Percentiles rank a stretch among this genome's conserved stretches.
Conservation (phyloP, 2,113 vertebrate species). For the Ctenodactylus gundi region DNA sequence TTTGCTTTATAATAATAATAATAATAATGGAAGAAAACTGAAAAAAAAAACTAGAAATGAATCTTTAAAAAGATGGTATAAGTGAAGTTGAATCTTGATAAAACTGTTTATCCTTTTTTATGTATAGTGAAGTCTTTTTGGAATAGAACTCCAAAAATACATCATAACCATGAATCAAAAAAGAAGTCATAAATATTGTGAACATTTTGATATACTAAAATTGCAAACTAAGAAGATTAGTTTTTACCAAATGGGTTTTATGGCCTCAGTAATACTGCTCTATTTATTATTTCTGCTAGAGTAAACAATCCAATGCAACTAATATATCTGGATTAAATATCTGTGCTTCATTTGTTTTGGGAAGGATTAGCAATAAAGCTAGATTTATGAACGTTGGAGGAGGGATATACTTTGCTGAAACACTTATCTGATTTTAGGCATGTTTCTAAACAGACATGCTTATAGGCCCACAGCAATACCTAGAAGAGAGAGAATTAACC, state of each 20-base stretch:
- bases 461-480: neutral
- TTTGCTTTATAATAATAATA: slow-evolving; percentile 32
- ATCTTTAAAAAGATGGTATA: slow-evolving; percentile 26
- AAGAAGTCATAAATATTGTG: slow-evolving; percentile 29
- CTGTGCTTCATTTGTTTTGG: slow-evolving; percentile 60
- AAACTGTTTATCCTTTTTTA: slow-evolving; percentile 12
- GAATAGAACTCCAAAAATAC: slow-evolving; percentile 38
- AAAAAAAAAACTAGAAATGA: slow-evolving; percentile 35
- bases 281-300: slow-evolving; percentile 58
- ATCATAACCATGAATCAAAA: slow-evolving; percentile 23
- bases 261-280: slow-evolving; percentile 46
- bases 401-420: slow-evolving; percentile 60
- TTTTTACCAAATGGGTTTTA: slow-evolving; percentile 65
- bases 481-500: neutral
- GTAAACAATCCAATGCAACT: slow-evolving; percentile 50
- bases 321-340: slow-evolving; percentile 76
- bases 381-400: slow-evolving; percentile 61
- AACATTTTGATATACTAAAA: slow-evolving; percentile 44
- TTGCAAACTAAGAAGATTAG: slow-evolving; percentile 68
- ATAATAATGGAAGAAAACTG: too few relatives aligned
- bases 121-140: slow-evolving; percentile 44
- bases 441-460: slow-evolving; percentile 39
- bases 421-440: slow-evolving; percentile 52
- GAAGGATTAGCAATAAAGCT: slow-evolving; percentile 60
- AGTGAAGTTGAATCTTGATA: slow-evolving; percentile 21